Base-by-base conservation (phyloP, 2,888 invertebrate genomes). In the Drosophila recens region DNA sequence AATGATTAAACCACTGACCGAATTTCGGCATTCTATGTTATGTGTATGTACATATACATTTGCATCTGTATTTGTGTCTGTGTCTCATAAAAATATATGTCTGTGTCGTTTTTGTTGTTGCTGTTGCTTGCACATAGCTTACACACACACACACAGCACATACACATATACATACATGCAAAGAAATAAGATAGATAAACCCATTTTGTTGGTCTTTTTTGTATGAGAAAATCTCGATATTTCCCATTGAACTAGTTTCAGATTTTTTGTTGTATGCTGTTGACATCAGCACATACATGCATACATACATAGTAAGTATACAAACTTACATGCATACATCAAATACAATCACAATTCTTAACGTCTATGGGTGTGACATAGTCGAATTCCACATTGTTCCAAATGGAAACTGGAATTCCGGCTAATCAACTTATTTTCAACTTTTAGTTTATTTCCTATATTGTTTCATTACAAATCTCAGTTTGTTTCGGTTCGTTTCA, bases 231-330 rank as follows among this genome's bases (percentile, higher is more conserved):
- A 88, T 51, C 83, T 83, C 71, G 74, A 86, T 78, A 65, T 83
- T 85, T 88, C 88, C 88, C 88, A 88, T 88, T 85, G 88, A 85
- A 86, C 88, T 85, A 88, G 88, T 85, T 87, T 75, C 78, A 75
- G 67, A 52, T 57, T 66, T 66, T 73, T 48, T 68, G 43, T 61
- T 38, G 53, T 65, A 73, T 67, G 57, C 58, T 42, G 58, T 67
- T 59, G 66, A 63, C 62, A 71, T 59, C 52, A 65, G 51, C 63
- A 57, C 33, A 33, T 49, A 58, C 38, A 33, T 27, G 40, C 20
- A 45, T 4, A 52, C 30, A 30, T 38, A 65, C 42, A 49, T 17
- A 4, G 9, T 30, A 48, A 11, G 33, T n/a, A 40, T n/a, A 40
- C 38, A 40, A n/a, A 45, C 38, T 49, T 9, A 38, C 23, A 48